phyloP scores from a whole-genome alignment of 53 echinoderm and acorn worm species.

The Luidia sarsii region DNA sequence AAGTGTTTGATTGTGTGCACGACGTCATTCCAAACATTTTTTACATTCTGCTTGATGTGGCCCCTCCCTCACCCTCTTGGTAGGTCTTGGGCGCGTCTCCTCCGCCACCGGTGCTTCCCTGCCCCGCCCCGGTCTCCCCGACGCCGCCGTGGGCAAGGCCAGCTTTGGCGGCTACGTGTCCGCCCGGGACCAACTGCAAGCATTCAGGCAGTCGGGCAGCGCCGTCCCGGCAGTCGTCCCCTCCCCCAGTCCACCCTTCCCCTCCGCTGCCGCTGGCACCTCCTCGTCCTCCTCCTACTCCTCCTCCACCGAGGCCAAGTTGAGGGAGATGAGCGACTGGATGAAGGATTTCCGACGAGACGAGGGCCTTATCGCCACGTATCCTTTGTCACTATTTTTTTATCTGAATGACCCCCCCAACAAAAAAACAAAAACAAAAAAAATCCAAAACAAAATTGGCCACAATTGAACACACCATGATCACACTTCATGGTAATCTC shows the following conservation, averaged over 20 bases:
- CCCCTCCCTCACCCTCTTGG: too few relatives aligned
- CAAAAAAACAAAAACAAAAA: too few relatives aligned
- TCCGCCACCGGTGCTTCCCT: background rate
- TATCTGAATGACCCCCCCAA: too few relatives aligned
- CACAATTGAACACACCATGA: too few relatives aligned
- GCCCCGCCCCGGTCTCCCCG: conserved; percentile 22
- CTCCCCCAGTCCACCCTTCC: background rate
- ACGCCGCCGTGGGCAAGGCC: conserved; percentile 33
- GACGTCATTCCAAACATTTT: too few relatives aligned
- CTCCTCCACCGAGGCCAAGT: conserved; percentile 65
- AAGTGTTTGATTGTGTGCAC: too few relatives aligned
- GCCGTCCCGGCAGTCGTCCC: background rate
- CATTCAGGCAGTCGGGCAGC: conserved; percentile 53
- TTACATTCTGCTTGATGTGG: too few relatives aligned
- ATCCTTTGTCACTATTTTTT: conserved; percentile 65
- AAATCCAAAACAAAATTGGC: too few relatives aligned
- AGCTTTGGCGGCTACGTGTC: conserved; percentile 94
- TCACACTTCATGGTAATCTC: too few relatives aligned
- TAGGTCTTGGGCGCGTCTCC: background rate
- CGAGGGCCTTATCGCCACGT: conserved; percentile 24
- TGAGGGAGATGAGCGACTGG: conserved; percentile 87
- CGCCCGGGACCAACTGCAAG: conserved; percentile 81
- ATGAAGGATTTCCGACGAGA: conserved; percentile 72
- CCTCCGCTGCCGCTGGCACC: background rate
- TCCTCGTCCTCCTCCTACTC: background rate